phyloP scores from a whole-genome alignment of 1,140 invertebrate species.

The Procambarus clarkii region DNA sequence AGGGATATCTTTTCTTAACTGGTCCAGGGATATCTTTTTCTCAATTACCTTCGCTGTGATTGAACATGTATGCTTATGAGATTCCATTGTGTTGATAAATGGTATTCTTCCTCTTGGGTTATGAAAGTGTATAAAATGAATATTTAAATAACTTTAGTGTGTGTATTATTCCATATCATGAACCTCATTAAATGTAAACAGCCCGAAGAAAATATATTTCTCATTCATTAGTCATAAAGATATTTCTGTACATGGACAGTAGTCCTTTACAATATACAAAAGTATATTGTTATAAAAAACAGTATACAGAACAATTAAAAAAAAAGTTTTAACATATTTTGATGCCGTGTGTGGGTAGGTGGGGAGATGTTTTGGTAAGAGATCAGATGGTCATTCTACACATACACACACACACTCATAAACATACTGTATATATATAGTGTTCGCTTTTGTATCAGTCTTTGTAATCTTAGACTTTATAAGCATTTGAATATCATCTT shows the following conservation, averaged over 20 bases:
- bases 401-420: too few species aligned
- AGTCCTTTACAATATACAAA: background rate
- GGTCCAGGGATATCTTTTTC: too few species aligned
- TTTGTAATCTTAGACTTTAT: too few species aligned
- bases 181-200: background rate
- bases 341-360: background rate
- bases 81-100: background rate
- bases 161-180: background rate
- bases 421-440: too few species aligned
- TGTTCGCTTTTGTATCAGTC: too few species aligned
- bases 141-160: background rate
- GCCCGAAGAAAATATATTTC: background rate
- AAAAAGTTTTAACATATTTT: background rate
- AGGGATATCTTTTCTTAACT: too few species aligned
- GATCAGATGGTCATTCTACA: too few species aligned
- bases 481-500: too few species aligned
- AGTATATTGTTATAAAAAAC: background rate
- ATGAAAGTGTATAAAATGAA: background rate
- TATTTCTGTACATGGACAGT: conserved; percentile 21
- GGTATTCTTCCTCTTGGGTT: background rate
- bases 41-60: background rate
- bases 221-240: background rate
- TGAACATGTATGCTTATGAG: background rate
- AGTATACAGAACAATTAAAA: background rate
- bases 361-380: too few species aligned